A percentile compares a stretch with the other conserved stretches of the same genome.
Evolutionary conservation across 2,888 invertebrate genomes (phyloP).

Genomic region (Buathra laborator): DNA sequence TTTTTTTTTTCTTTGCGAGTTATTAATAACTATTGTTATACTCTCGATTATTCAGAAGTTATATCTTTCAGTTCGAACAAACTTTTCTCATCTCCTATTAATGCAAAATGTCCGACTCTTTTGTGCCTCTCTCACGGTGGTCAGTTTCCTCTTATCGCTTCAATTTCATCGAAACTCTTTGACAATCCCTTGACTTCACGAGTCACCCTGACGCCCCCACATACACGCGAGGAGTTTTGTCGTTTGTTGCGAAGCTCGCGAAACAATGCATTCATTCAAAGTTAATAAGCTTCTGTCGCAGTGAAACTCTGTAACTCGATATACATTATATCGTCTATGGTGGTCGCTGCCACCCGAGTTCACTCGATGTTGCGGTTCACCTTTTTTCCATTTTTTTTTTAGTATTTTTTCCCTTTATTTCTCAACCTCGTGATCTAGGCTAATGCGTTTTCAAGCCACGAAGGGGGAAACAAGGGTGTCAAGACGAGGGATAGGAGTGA

Average conservation of each 20-base stretch:
- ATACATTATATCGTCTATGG: background rate
- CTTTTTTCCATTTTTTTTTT: background rate
- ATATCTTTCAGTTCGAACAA: background rate
- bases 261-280: background rate
- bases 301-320: background rate
- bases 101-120: conserved; percentile 6
- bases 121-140: background rate
- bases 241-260: background rate
- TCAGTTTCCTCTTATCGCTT: conserved; percentile 9
- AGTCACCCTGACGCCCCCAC: background rate
- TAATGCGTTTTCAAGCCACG: conserved; percentile 28
- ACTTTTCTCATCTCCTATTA: conserved; percentile 7
- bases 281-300: conserved; percentile 23
- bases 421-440: conserved; percentile 15
- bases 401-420: background rate
- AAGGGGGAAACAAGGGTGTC: conserved; percentile 10
- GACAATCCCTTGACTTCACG: conserved; percentile 17
- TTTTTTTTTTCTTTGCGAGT: conserved; percentile 2
- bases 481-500: conserved; percentile 5
- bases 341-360: background rate
- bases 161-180: conserved; percentile 32
- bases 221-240: conserved; percentile 8
- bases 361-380: background rate
- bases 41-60: background rate
- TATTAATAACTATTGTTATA: background rate